These are phyloP conservation scores for Arvicola amphibius DNA, from an alignment of 2,797 vertebrate genomes.

Conservation along the genomic window DNA sequence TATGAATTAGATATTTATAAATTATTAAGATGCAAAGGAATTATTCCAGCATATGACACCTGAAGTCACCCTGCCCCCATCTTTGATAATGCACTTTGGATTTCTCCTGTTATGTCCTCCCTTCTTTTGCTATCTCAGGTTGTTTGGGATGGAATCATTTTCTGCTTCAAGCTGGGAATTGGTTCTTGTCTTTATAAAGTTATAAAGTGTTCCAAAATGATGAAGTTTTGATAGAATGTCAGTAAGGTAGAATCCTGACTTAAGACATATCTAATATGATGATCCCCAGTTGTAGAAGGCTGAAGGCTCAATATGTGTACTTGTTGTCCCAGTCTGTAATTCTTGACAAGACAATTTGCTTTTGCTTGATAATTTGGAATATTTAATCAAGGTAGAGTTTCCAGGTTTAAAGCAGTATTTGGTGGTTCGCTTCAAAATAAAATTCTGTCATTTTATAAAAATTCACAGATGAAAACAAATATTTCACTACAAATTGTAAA, in stretches of 20 bases:
- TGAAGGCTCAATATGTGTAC: not conserved
- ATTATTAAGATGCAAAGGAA: not conserved
- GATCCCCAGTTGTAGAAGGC: not conserved
- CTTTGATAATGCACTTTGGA: not conserved
- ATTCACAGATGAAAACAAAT: conserved; percentile 13
- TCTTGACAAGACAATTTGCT: conserved; percentile 10
- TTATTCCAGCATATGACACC: too few relatives aligned
- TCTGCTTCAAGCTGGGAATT: not conserved
- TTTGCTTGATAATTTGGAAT: conserved; percentile 6
- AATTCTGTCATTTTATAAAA: conserved; percentile 18
- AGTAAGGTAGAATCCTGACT: not conserved
- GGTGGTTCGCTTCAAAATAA: conserved; percentile 38
- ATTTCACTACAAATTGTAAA: conserved; percentile 12
- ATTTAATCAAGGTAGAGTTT: conserved; percentile 5
- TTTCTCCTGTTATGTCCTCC: not conserved
- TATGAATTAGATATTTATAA: not conserved
- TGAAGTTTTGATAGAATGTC: not conserved
- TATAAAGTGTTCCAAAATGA: not conserved
- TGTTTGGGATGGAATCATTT: not conserved
- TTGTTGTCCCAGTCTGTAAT: not conserved
- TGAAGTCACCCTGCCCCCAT: not conserved
- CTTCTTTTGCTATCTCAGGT: not conserved
- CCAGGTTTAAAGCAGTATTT: not conserved
- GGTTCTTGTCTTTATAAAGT: not conserved
- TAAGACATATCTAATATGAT: not conserved